A percentile compares a stretch with the other conserved stretches of the same genome.
These are phyloP conservation scores for Brachyistius frenatus DNA, from an alignment of 2,113 vertebrate genomes.

Conservation along the genomic window DNA sequence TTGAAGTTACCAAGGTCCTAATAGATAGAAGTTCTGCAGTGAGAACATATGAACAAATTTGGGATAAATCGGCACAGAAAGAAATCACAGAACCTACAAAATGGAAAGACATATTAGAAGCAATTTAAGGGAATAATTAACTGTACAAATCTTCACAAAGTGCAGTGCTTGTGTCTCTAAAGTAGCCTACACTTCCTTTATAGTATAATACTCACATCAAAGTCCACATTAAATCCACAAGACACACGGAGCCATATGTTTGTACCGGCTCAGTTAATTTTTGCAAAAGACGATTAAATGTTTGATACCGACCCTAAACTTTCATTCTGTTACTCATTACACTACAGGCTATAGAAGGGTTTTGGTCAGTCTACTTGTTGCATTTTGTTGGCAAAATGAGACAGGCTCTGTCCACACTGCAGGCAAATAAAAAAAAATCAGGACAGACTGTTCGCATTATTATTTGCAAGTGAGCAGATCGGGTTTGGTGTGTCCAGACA, in stretches of 20 bases:
- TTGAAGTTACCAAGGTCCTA: not conserved
- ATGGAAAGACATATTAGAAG: not conserved
- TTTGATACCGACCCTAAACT: not conserved
- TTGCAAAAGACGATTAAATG: not conserved
- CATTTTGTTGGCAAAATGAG: too few species aligned
- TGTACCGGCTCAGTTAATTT: not conserved
- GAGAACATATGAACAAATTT: not conserved
- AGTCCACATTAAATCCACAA: not conserved
- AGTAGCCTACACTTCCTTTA: not conserved
- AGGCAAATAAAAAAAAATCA: too few species aligned
- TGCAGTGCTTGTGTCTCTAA: not conserved
- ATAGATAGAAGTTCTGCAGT: not conserved
- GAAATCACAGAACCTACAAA: not conserved
- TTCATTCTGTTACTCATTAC: too few species aligned
- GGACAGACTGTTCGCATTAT: too few species aligned
- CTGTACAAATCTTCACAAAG: not conserved
- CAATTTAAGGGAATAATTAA: not conserved
- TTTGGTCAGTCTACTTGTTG: too few species aligned
- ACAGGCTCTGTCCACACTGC: too few species aligned
- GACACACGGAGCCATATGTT: not conserved
- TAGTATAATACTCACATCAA: not conserved
- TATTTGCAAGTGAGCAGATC: too few species aligned
- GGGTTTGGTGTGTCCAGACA: too few species aligned
- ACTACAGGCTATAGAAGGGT: not conserved
- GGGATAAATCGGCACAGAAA: not conserved